phyloP scores from a whole-genome alignment of 2,888 invertebrate genomes.

The Lomographa bimaculata region DNA sequence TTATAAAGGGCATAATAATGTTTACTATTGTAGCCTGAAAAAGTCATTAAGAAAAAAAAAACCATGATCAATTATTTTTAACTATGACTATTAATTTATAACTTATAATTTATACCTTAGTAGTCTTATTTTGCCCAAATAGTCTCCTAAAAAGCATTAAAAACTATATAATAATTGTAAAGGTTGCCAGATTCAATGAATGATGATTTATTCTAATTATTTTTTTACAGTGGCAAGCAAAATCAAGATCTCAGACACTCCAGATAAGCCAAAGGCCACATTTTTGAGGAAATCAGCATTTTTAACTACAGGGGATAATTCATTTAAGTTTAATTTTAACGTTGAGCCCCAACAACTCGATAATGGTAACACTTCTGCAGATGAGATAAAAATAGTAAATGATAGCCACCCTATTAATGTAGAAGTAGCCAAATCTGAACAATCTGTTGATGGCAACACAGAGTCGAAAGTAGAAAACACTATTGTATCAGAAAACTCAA shows the following conservation, averaged over 20 bases:
- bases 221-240: constrained; percentile 79
- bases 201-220: constrained; percentile 2
- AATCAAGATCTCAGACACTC: constrained; percentile 81
- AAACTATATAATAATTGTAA: too few species aligned
- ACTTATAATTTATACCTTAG: too few species aligned
- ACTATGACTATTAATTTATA: too few species aligned
- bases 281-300: constrained; percentile 87
- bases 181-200: constrained; percentile 1
- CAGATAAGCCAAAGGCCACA: constrained; percentile 83
- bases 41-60: too few species aligned
- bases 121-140: too few species aligned
- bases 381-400: constrained; percentile 19
- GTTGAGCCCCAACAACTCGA: constrained; percentile 52
- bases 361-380: constrained; percentile 34
- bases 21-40: too few species aligned
- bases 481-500: neutral
- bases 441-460: constrained; percentile 32
- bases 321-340: constrained; percentile 81
- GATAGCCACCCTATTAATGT: constrained; percentile 22
- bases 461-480: constrained; percentile 21
- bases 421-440: constrained; percentile 30
- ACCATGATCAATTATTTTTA: too few species aligned
- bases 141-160: too few species aligned
- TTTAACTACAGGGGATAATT: constrained; percentile 72
- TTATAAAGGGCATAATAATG: too few species aligned